phyloP scores from a whole-genome alignment of 2,888 invertebrate species.

The Lordiphosa andalusiaca region DNA sequence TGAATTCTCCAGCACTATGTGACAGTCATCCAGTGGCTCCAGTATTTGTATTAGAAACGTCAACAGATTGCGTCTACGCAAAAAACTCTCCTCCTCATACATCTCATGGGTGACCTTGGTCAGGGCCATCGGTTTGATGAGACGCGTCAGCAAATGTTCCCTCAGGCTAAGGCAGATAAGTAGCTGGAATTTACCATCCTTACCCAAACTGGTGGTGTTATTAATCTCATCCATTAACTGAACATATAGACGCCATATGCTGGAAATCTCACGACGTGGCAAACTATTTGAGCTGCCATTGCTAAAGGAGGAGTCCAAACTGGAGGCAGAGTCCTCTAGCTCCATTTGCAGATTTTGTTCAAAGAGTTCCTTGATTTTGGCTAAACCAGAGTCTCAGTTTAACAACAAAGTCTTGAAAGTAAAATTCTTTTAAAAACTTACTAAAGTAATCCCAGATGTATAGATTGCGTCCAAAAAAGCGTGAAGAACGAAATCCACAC shows the following conservation, averaged over 20 bases:
- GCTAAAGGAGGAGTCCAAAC: constrained; percentile 72
- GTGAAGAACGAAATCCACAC: constrained; percentile 95
- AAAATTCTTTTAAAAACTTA: constrained; percentile 77
- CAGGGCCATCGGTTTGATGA: constrained; percentile 94
- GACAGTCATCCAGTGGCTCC: constrained; percentile 91
- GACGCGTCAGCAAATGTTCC: constrained; percentile 93
- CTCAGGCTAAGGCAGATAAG: constrained; percentile 96
- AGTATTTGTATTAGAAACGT: constrained; percentile 95
- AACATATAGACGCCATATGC: constrained; percentile 93
- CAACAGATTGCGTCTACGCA: constrained; percentile 91
- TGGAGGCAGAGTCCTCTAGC: constrained; percentile 71
- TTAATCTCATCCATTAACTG: constrained; percentile 94
- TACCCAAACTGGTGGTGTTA: constrained; percentile 90
- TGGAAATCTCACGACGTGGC: constrained; percentile 82
- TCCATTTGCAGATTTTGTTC: constrained; percentile 83
- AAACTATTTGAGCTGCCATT: constrained; percentile 62
- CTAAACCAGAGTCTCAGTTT: constrained; percentile 39
- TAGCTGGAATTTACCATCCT: constrained; percentile 98
- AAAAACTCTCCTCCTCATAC: constrained; percentile 98
- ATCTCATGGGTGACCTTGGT: constrained; percentile 94
- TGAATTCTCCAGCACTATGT: constrained; percentile 92
- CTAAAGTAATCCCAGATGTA: constrained; percentile 99
- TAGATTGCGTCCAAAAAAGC: constrained; percentile 95
- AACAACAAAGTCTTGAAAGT: neutral
- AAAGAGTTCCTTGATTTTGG: constrained; percentile 86